These are phyloP conservation scores for Xestia c-nigrum DNA, from an alignment of 2,888 invertebrate genomes.

Conservation along the genomic window DNA sequence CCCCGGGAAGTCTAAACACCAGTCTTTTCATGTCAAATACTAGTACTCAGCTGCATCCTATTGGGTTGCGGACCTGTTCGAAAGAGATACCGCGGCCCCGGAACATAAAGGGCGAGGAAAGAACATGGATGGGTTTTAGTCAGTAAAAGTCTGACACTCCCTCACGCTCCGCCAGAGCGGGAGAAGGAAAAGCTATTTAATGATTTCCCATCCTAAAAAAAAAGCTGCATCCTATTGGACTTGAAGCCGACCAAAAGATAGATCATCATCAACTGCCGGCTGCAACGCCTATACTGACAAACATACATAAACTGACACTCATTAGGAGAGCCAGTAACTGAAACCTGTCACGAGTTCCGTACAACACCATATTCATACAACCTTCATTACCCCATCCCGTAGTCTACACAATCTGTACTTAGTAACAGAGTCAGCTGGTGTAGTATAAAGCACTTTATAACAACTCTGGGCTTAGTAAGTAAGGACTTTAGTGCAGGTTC, in stretches of 20 bases:
- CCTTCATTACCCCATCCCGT: slow-evolving; percentile 8
- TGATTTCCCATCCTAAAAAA: too few relatives aligned
- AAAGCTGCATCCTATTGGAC: background rate
- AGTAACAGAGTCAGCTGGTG: slow-evolving; percentile 56
- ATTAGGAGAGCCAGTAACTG: background rate
- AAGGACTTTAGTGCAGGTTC: slow-evolving; percentile 58
- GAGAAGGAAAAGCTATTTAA: too few relatives aligned
- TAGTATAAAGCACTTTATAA: slow-evolving; percentile 60
- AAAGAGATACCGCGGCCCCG: too few relatives aligned
- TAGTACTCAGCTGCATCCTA: background rate
- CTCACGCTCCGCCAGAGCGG: too few relatives aligned
- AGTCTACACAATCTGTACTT: slow-evolving; percentile 49
- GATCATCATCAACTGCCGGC: background rate
- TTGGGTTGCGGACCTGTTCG: too few relatives aligned
- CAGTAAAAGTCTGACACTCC: too few relatives aligned
- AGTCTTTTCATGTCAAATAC: background rate
- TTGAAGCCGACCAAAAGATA: background rate
- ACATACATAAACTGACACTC: background rate
- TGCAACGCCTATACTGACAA: too few relatives aligned
- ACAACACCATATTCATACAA: background rate
- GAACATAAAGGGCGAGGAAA: too few relatives aligned
- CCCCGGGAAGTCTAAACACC: background rate
- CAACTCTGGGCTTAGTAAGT: slow-evolving; percentile 59
- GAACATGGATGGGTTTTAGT: too few relatives aligned
- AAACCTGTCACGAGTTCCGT: background rate